These are phyloP conservation scores for Rhynchopsitta pachyrhyncha DNA, from an alignment of 2,113 vertebrate species.

Conservation along the genomic window DNA sequence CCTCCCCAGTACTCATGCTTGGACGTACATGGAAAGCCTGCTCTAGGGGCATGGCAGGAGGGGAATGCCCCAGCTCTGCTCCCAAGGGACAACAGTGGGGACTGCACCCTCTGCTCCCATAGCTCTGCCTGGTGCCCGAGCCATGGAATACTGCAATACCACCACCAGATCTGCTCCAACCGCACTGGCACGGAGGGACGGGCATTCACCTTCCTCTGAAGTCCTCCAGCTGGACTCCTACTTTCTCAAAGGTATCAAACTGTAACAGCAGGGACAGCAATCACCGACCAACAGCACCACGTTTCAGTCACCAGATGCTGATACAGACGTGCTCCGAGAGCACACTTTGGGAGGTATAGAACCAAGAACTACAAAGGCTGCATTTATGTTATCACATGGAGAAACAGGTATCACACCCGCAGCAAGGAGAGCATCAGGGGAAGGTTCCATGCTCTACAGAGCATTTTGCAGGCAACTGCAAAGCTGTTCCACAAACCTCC, in stretches of 20 bases:
- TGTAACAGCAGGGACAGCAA: not conserved
- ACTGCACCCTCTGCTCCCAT: not conserved
- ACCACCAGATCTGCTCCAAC: accelerated
- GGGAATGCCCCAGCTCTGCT: not conserved
- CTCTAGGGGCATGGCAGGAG: accelerated
- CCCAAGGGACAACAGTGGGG: not conserved
- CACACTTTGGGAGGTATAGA: accelerated
- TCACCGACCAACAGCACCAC: not conserved
- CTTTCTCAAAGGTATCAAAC: not conserved
- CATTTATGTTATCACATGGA: not conserved
- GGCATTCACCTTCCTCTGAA: not conserved
- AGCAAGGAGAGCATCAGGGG: not conserved
- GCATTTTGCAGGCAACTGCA: not conserved
- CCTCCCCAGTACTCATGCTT: accelerated
- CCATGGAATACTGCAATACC: accelerated
- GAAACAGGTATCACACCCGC: accelerated
- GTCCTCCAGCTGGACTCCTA: accelerated
- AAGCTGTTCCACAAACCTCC: not conserved
- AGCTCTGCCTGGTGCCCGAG: not conserved
- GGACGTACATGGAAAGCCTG: accelerated
- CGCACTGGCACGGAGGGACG: accelerated
- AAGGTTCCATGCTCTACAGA: not conserved
- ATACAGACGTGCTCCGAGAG: accelerated
- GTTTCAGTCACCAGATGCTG: not conserved
- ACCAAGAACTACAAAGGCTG: no score